Percentiles rank a stretch among this genome's conserved stretches.
phyloP scores from a whole-genome alignment of 92 coral and sea anemone species.

The Bergia sp. region DNA sequence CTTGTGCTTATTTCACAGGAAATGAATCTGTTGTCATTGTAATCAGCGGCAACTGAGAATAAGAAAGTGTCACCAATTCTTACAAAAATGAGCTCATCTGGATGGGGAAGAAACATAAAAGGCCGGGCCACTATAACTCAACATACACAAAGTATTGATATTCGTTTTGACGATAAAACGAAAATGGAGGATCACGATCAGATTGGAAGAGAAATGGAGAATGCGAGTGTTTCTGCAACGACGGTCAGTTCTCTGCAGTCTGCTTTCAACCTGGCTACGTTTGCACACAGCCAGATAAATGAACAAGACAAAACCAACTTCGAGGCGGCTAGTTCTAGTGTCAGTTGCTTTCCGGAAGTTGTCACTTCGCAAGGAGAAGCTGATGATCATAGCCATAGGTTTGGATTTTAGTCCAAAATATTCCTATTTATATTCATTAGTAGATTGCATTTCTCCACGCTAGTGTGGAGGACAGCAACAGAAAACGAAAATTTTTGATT shows the following conservation, averaged over 20 bases:
- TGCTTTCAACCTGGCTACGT: conserved; percentile 38
- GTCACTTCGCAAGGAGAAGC: conserved; percentile 17
- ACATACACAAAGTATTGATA: conserved; percentile 4
- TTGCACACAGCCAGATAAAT: conserved; percentile 33
- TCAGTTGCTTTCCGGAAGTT: conserved; percentile 2
- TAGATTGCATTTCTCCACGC: background rate
- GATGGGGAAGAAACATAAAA: too few species aligned
- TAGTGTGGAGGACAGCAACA: too few species aligned
- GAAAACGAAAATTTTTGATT: too few species aligned
- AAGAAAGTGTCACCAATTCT: too few species aligned
- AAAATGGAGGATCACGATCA: conserved; percentile 25
- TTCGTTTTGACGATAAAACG: background rate
- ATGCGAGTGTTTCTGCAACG: conserved; percentile 14
- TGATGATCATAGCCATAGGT: background rate
- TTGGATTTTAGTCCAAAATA: background rate
- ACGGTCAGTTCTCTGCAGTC: conserved; percentile 35
- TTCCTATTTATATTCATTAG: too few species aligned
- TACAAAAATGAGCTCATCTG: too few species aligned
- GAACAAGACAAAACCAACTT: conserved; percentile 37
- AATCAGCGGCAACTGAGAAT: too few species aligned
- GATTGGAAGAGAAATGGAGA: background rate
- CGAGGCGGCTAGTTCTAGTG: background rate
- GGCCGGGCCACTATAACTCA: background rate
- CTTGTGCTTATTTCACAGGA: too few species aligned
- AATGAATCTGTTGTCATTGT: too few species aligned